Evolutionary conservation across 2,888 invertebrate genomes (phyloP), one percentile per base, ranked within the genome.

Genomic region (Trichogramma dendrolimi): DNA sequence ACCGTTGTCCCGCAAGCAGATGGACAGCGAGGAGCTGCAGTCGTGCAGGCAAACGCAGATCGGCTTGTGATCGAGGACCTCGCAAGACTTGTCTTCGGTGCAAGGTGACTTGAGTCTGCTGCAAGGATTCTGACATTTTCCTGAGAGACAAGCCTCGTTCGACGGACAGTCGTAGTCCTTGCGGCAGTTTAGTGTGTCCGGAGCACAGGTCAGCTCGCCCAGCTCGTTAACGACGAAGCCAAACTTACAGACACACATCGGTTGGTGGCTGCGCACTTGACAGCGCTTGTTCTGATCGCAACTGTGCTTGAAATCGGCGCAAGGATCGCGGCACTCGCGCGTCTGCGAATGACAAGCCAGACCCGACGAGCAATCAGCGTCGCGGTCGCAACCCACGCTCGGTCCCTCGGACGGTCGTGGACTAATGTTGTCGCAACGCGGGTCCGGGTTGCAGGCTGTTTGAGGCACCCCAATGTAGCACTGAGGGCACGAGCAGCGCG

Each of bases 121-220:
- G 80, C 95, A 95, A 40, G 94, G 94, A 81, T 91, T 93, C 76
- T 89, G 87, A 80, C 95, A 95, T 79, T 88, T 88, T 65, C 89
- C 87, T 74, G 89, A 87, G 68, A 90, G 85, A 79, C 95, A 95
- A 64, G 91, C 91, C 80, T 89, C 86, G 78, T 92, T 92, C 51
- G 91, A 87, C 57, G 92, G 89, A 74, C 95, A 95, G 75, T 94
- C 91, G 71, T 88, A 87, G 75, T 91, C 88, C 71, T 86, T 84
- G 58, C 85, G 84, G 80, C 95, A 95, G 80, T 91, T 91, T 65
- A 88, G 84, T 70, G 86, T 83, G 74, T 91, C 92, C 11, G 90
- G 91, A 52, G 91, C 91, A 77, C 95, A 95, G 38, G 90, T 89
- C 71, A 95, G 82, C 77, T 94, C 94, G 58, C 94, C 93, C 71